Conservation (phyloP, 2,113 vertebrate species). For the Dicaeum eximium region DNA sequence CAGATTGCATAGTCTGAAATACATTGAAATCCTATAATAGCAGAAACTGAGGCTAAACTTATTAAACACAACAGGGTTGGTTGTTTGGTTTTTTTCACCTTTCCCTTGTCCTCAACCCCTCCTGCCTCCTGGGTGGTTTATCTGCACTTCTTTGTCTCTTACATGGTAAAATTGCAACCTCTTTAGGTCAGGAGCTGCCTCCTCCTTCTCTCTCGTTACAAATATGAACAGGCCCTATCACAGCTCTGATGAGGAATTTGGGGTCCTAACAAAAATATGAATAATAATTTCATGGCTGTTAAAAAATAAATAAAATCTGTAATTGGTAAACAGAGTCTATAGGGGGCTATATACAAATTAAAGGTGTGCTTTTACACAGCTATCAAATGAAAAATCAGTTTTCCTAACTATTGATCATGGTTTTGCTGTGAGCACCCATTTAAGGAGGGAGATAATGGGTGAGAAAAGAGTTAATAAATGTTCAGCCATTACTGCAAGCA, state of each 20-base stretch:
- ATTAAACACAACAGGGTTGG: not conserved
- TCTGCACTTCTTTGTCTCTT: not conserved
- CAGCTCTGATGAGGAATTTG: not conserved
- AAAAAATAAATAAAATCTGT: not conserved
- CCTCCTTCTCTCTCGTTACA: not conserved
- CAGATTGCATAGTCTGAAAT: constrained; percentile 15
- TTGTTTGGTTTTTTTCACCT: not conserved
- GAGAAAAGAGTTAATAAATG: constrained; percentile 72
- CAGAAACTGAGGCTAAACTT: not conserved
- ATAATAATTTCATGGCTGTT: not conserved
- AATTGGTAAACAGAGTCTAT: not conserved
- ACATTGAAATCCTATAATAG: constrained; percentile 10
- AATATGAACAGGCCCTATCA: not conserved
- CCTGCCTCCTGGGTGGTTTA: not conserved
- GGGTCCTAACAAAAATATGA: not conserved
- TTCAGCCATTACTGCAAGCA: constrained; percentile 22
- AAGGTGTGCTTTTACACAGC: not conserved
- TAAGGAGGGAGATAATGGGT: constrained; percentile 53
- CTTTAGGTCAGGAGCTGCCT: not conserved
- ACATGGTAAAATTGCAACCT: not conserved
- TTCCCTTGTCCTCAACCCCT: not conserved
- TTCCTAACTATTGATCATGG: constrained; percentile 45
- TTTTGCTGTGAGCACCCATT: constrained; percentile 51
- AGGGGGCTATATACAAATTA: not conserved
- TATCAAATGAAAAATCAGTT: not conserved